Conservation (phyloP, 2,797 vertebrate species). For the Numenius phaeopus region DNA sequence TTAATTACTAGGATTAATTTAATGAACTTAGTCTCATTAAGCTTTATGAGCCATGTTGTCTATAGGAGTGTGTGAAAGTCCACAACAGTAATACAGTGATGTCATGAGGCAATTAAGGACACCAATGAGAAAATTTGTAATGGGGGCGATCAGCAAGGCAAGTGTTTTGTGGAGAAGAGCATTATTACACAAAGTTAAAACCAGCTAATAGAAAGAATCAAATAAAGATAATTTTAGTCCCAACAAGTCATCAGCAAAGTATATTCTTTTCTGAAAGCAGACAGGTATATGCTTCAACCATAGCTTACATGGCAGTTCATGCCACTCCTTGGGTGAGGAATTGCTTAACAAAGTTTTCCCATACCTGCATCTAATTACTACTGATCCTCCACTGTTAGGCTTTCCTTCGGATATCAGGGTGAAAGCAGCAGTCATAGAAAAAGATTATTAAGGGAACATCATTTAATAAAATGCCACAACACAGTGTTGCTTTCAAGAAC, state of each 20-base stretch:
- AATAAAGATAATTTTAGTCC: background rate
- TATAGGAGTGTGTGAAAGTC: constrained; percentile 58
- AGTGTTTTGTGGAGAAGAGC: background rate
- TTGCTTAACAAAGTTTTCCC: background rate
- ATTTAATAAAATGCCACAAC: background rate
- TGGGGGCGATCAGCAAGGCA: background rate
- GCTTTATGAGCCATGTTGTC: constrained; percentile 74
- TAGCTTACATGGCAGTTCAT: background rate
- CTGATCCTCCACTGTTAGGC: background rate
- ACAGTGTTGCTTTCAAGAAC: background rate
- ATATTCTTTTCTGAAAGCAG: constrained; percentile 12
- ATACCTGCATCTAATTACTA: background rate
- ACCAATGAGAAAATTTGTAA: constrained; percentile 20
- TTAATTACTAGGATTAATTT: constrained; percentile 82
- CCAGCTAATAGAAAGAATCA: constrained; percentile 16
- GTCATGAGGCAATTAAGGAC: constrained; percentile 63
- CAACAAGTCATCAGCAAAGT: constrained; percentile 21
- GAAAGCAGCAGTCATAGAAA: background rate
- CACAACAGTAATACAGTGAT: constrained; percentile 53
- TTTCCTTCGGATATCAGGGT: background rate
- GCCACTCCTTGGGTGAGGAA: background rate
- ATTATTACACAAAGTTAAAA: constrained; percentile 41
- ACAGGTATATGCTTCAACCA: background rate
- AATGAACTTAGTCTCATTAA: constrained; percentile 81
- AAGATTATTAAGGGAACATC: background rate